Evolutionary conservation across 2,113 vertebrate genomes (phyloP), one percentile per base, ranked within the genome.

Genomic region (Corapipo altera): DNA sequence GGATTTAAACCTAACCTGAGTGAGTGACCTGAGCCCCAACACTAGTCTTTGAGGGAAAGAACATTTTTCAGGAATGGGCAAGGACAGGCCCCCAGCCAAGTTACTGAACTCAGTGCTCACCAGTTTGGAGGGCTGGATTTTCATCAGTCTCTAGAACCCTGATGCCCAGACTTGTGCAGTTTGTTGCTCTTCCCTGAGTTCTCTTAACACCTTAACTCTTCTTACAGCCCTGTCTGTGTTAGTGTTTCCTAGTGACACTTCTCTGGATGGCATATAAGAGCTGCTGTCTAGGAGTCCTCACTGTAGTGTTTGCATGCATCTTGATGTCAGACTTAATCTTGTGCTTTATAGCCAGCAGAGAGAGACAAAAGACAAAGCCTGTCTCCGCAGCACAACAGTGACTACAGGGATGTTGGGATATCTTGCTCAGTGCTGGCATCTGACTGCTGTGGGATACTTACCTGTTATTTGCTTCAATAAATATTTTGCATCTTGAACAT

Each of bases 401-500:
- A 39, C 72, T 84, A 27, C 75, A 70, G 41, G 35, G 62, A 15
- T 39, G 26, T 35, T 2, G 13, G 67, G 77, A 55, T 78, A 52
- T 66, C 69, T 32, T 69, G 52, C 52, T 55, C 11, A 1, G 11
- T 51, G 22, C 71, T 73, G 88, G 88, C 33, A 46, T 81, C 65
- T 88, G 89, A 83, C 55, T 77, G 75, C 33, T 54, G 81, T 79
- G 91, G 43, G 54, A 30, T 76, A 30, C 24, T 91, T 92, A 87
- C 23, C 76, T 96, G 93, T 88, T 96, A 58, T 74, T 91, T 96
- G 94, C 91, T 92, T 93, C 49, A 98, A 98, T 98, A 98, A 98
- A 97, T 67, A 55, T 88, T 75, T 81, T 87, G 43, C 75, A 75
- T 49, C 76, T 75, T 75, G 55, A 81, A 75, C 28, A n/a, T 23